phyloP scores from a whole-genome alignment of 2,797 vertebrate genomes.

The Thunnus albacares region DNA sequence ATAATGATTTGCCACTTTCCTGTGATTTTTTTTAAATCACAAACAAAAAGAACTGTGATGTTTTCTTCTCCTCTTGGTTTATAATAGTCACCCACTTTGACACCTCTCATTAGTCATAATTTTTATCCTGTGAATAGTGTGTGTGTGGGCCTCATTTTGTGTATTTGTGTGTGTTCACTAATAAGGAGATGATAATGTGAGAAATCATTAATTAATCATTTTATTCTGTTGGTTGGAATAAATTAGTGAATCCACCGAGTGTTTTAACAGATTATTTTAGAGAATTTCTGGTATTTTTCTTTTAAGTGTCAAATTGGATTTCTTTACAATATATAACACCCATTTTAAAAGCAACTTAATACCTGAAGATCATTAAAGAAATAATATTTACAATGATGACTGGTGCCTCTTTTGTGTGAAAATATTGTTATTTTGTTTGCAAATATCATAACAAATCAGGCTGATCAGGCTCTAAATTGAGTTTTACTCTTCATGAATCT shows the following conservation, averaged over 20 bases:
- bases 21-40: not conserved
- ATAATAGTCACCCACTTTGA: not conserved
- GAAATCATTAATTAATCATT: not conserved
- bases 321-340: not conserved
- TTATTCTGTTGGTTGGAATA: conserved; percentile 1
- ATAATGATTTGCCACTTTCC: not conserved
- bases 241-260: not conserved
- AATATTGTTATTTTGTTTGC: not conserved
- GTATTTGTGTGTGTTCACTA: not conserved
- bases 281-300: not conserved
- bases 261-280: not conserved
- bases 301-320: not conserved
- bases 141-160: not conserved
- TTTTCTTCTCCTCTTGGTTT: not conserved
- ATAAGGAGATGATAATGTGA: not conserved
- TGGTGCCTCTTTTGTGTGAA: not conserved
- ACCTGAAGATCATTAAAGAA: not conserved
- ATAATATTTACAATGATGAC: not conserved
- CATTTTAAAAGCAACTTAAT: not conserved
- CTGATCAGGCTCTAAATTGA: not conserved
- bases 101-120: not conserved
- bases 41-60: not conserved
- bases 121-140: not conserved
- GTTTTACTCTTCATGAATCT: not conserved
- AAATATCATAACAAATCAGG: not conserved